Percentiles rank a stretch among this genome's conserved stretches.
These are phyloP conservation scores for Periplaneta americana DNA, from an alignment of 1,140 invertebrate species.

Conservation along the genomic window DNA sequence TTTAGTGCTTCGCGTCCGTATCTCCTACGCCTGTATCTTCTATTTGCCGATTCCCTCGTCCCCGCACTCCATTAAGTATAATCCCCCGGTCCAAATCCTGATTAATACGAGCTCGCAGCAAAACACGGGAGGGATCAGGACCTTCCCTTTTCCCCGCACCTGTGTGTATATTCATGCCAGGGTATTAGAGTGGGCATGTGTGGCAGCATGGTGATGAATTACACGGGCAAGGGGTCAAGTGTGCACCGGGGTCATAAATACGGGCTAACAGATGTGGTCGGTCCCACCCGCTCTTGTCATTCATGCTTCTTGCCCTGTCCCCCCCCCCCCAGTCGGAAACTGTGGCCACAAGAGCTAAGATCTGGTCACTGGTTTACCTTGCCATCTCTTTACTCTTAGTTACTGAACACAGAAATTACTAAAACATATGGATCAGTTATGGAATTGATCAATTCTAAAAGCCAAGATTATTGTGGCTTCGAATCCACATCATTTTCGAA, in stretches of 20 bases:
- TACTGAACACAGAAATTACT: too few relatives aligned
- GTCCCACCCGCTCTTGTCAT: not conserved
- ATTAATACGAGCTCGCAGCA: not conserved
- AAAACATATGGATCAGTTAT: too few relatives aligned
- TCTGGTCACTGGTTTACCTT: too few relatives aligned
- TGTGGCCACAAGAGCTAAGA: too few relatives aligned
- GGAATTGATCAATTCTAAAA: too few relatives aligned
- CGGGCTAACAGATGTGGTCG: not conserved
- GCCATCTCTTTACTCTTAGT: too few relatives aligned
- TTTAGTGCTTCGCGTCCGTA: too few relatives aligned
- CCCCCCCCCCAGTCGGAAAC: too few relatives aligned
- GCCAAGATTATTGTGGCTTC: too few relatives aligned
- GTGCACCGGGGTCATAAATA: not conserved
- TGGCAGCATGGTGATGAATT: not conserved
- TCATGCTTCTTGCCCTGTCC: not conserved
- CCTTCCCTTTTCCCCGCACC: not conserved
- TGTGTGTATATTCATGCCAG: not conserved
- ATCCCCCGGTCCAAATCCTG: not conserved
- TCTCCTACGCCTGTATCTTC: not conserved
- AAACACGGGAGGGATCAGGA: not conserved
- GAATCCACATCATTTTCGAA: too few relatives aligned
- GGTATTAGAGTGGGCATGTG: not conserved
- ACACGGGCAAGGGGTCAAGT: not conserved
- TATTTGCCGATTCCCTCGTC: not conserved
- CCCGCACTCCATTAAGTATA: not conserved